Conservation (phyloP, 1,140 invertebrate species). For the Drosophila quadrilineata region DNA sequence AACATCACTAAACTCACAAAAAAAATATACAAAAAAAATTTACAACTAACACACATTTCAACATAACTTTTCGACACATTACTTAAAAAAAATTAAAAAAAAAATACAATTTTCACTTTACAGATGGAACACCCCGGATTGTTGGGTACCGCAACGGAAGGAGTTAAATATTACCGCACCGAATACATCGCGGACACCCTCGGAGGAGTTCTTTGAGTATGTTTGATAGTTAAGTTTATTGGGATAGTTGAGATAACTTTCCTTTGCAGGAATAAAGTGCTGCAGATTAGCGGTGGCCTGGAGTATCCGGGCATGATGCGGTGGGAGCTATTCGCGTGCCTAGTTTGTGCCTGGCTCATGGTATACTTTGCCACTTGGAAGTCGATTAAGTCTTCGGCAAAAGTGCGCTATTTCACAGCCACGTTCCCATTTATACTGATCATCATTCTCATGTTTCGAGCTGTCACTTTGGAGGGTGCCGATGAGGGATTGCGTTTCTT, state of each 20-base stretch:
- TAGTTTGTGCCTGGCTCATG: conserved; percentile 93
- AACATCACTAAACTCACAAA: background rate
- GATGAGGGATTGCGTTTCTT: conserved; percentile 90
- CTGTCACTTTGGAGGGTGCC: conserved; percentile 91
- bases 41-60: no score
- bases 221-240: conserved; percentile 23
- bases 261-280: conserved; percentile 87
- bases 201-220: conserved; percentile 94
- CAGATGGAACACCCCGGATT: conserved; percentile 91
- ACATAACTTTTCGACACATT: no score
- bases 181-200: conserved; percentile 86
- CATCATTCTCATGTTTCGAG: conserved; percentile 89
- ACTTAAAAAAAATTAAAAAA: background rate
- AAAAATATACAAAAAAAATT: no score
- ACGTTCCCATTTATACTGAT: conserved; percentile 92
- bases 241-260: background rate
- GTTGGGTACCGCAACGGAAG: conserved; percentile 85
- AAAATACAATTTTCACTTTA: background rate
- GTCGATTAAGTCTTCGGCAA: conserved; percentile 92
- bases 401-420: conserved; percentile 93
- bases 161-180: conserved; percentile 84
- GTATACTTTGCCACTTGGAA: conserved; percentile 97
- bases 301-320: conserved; percentile 90
- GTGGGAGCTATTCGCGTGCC: conserved; percentile 92
- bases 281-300: conserved; percentile 91